Conservation (phyloP, 2,797 vertebrate species). For the Acanthurus leucopareius region DNA sequence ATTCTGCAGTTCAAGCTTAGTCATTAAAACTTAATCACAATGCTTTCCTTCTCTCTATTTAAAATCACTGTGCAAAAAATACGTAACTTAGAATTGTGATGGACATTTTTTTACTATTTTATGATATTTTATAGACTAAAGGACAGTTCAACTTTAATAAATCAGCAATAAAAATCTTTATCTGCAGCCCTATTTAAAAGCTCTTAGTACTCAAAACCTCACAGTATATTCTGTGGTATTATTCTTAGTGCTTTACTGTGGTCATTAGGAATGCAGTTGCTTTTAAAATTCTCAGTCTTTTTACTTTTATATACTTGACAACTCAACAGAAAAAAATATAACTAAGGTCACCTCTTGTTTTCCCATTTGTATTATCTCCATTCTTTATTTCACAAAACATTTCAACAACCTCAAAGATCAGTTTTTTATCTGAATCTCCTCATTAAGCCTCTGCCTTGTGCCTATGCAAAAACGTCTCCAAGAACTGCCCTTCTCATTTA, state of each 20-base stretch:
- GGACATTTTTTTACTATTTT: not conserved
- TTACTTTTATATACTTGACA: not conserved
- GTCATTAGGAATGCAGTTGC: not conserved
- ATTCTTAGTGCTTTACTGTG: not conserved
- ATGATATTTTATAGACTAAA: not conserved
- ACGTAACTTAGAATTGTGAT: not conserved
- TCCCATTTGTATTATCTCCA: not conserved
- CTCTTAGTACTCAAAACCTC: no score
- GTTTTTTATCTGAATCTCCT: not conserved
- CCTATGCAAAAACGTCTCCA: not conserved
- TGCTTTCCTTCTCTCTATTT: no score
- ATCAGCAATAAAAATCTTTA: not conserved
- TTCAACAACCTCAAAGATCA: constrained; percentile 1
- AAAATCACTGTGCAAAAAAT: no score
- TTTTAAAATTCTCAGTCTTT: not conserved
- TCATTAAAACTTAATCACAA: no score
- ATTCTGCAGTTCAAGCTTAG: no score
- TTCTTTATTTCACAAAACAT: constrained; percentile 15
- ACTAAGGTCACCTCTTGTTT: not conserved
- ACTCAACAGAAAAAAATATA: not conserved
- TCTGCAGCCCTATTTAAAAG: not conserved
- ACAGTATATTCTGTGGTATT: no score
- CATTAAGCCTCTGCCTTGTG: not conserved
- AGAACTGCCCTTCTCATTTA: not conserved
- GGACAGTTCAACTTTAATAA: not conserved